Evolutionary conservation across 1,140 invertebrate species (phyloP).

Genomic region (Brachionus koreanus): DNA sequence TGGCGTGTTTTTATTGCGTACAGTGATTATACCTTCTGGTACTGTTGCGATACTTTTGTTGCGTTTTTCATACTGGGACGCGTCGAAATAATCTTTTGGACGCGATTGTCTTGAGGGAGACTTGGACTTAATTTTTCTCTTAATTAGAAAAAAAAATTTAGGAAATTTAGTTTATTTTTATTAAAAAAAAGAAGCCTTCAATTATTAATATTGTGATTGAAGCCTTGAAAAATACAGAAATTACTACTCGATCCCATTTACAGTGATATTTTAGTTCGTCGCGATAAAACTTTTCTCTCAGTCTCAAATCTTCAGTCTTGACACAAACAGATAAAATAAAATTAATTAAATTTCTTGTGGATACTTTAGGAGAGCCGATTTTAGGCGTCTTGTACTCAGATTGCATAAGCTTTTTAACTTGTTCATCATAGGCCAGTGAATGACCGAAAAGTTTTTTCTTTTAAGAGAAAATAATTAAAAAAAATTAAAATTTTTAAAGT

Average conservation of each 20-base stretch:
- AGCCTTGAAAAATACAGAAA: not conserved
- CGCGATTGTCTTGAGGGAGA: not conserved
- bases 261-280: slow-evolving; percentile 31
- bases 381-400: slow-evolving; percentile 6
- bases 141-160: not conserved
- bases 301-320: slow-evolving; percentile 15
- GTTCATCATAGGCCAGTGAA: slow-evolving; percentile 12
- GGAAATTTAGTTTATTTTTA: not conserved
- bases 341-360: not conserved
- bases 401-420: not conserved
- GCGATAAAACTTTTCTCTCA: slow-evolving; percentile 36
- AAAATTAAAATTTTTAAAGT: not conserved
- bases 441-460: slow-evolving; percentile 21
- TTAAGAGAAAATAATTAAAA: not conserved
- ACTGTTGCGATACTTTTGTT: slow-evolving; percentile 12
- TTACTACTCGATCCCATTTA: slow-evolving; percentile 23
- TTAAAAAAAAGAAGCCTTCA: not conserved
- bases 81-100: not conserved
- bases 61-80: not conserved
- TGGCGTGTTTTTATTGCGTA: slow-evolving; percentile 31
- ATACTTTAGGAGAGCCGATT: not conserved
- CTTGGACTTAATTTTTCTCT: slow-evolving; percentile 2
- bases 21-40: not conserved
- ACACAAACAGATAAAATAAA: not conserved
- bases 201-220: not conserved